Conservation (phyloP, 2,797 vertebrate species). For the Girardinus metallicus region DNA sequence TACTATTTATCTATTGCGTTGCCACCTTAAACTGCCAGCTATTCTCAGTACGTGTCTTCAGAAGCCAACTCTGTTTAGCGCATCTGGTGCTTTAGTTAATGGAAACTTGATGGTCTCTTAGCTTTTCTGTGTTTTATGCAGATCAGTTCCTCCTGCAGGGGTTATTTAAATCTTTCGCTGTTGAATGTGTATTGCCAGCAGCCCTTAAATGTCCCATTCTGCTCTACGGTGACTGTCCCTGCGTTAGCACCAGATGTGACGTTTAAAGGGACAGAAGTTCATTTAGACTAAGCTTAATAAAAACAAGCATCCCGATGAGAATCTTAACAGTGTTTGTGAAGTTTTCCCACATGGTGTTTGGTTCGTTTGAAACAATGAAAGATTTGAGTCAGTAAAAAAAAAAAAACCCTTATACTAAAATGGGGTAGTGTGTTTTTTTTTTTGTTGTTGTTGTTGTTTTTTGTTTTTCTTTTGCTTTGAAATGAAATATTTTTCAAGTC, state of each 20-base stretch:
- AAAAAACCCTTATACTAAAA: background rate
- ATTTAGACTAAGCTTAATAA: background rate
- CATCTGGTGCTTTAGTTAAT: background rate
- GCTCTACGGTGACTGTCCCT: background rate
- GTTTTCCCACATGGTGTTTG: background rate
- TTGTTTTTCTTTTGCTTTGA: background rate
- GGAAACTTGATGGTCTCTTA: background rate
- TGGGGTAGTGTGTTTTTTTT: background rate
- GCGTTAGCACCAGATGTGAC: constrained; percentile 12
- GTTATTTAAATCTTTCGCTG: constrained; percentile 39
- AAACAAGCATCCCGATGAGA: background rate
- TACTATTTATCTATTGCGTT: background rate
- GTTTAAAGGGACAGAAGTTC: background rate
- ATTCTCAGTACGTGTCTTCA: background rate
- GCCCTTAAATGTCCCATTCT: constrained; percentile 5
- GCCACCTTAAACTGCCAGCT: background rate
- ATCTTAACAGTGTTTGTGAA: background rate
- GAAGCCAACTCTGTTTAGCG: background rate
- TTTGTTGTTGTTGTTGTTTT: no score
- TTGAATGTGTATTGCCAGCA: constrained; percentile 19
- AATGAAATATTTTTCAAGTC: background rate
- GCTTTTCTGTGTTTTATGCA: constrained; percentile 12
- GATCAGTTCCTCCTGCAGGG: constrained; percentile 15
- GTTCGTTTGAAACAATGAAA: background rate
- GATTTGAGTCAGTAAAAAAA: background rate